Base-by-base conservation (phyloP, 23 tunicate species). In the Styela clava region DNA sequence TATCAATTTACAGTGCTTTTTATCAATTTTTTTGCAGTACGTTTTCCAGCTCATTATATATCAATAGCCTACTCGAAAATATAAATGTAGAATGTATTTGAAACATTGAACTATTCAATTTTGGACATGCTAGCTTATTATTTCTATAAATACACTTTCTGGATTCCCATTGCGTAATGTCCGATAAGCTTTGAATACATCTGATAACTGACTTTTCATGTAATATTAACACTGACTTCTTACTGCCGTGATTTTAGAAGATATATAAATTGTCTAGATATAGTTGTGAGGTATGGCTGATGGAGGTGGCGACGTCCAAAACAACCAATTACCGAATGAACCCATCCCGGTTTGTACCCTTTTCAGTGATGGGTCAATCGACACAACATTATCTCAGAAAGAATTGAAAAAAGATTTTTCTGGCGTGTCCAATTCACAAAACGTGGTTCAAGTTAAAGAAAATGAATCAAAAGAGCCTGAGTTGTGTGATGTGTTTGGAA, bases 261-360 rank as follows among this genome's bases (percentile, higher is more conserved):
- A n/a, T n/a, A n/a, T n/a, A n/a, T n/a, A n/a, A n/a, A n/a, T n/a
- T n/a, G n/a, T n/a, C n/a, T n/a, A n/a, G n/a, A n/a, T n/a, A n/a
- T n/a, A n/a, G n/a, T n/a, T n/a, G n/a, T n/a, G 56, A 44, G 12
- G 12, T 5, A 44, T 44, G 56, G 56, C 56, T 44, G 56, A 44
- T 44, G 56, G 56, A 44, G 56, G 56, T 44, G 56, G 56, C 12
- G 56, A 44, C 12, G 56, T 44, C 12, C 56, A 44, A 44, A 12
- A 44, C 7, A 5, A 5, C 56, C 7, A 71, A 71, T 3, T 3
- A 2, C 16, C 77, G 18, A 18, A 63, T 64, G 76, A 77, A 2
- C 63, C 64, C 3, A 79, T 88, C 20, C 94, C 94, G 21, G 94
- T 88, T n/a, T 88, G 94, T 64, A 88, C 88, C n/a, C 79, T 88